Evolutionary conservation across 2,113 vertebrate genomes (phyloP).

Genomic region (Pomatorhinus ruficollis): DNA sequence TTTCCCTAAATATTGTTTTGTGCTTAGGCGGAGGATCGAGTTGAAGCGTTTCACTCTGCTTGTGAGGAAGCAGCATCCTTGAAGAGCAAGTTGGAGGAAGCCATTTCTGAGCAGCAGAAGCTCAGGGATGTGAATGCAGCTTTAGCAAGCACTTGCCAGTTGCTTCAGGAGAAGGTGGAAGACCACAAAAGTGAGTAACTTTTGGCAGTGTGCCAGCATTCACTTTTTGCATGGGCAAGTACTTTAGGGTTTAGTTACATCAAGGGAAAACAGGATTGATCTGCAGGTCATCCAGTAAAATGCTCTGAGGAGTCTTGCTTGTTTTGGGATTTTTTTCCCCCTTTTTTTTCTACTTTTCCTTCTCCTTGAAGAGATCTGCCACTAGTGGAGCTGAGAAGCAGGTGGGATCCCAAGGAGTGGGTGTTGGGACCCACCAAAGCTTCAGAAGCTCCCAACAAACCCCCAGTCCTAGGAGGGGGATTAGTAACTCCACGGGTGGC

Average conservation of each 20-base stretch:
- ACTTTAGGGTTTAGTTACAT: background rate
- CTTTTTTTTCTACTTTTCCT: background rate
- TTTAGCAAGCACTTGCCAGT: slow-evolving; percentile 32
- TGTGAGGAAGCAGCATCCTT: background rate
- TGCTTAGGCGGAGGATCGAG: slow-evolving; percentile 48
- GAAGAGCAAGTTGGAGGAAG: slow-evolving; percentile 63
- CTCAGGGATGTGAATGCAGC: slow-evolving; percentile 44
- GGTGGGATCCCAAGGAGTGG: background rate
- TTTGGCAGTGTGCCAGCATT: background rate
- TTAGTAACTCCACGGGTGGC: background rate
- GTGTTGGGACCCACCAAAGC: background rate
- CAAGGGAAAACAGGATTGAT: background rate
- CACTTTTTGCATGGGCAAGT: background rate
- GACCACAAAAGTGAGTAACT: slow-evolving; percentile 73
- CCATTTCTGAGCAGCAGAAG: slow-evolving; percentile 42
- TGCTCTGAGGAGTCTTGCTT: background rate
- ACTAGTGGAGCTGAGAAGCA: background rate
- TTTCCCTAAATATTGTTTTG: background rate
- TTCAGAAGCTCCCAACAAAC: background rate
- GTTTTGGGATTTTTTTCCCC: accelerated
- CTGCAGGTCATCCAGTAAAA: background rate
- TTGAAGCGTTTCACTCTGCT: slow-evolving; percentile 4
- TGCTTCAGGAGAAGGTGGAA: slow-evolving; percentile 40
- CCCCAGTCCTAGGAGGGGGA: background rate
- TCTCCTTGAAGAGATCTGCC: background rate